Evolutionary conservation across 1,140 invertebrate species (phyloP).

Genomic region (Uloborus diversus): DNA sequence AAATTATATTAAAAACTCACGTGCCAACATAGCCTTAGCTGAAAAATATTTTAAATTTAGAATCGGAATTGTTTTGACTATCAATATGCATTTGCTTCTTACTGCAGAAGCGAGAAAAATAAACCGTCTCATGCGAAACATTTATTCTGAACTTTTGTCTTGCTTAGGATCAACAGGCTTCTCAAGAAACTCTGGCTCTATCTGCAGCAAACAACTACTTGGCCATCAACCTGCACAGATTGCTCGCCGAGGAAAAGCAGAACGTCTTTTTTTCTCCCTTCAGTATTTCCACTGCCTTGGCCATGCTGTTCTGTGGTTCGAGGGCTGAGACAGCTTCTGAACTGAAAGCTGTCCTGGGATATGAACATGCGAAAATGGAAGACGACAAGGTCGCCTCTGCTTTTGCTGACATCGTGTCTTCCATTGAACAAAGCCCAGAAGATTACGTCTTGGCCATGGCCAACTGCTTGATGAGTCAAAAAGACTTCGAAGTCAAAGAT

Average conservation of each 20-base stretch:
- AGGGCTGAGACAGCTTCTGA: slow-evolving; percentile 70
- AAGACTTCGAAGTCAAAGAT: background rate
- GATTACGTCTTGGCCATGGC: background rate
- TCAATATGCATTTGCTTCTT: no score
- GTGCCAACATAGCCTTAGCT: no score
- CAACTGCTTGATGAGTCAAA: background rate
- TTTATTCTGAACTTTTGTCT: no score
- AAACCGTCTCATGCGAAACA: no score
- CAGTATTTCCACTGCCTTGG: slow-evolving; percentile 73
- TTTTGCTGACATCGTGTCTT: background rate
- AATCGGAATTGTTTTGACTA: no score
- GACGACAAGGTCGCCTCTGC: background rate
- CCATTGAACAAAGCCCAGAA: background rate
- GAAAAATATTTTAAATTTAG: no score
- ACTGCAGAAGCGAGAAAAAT: no score
- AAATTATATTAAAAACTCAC: no score
- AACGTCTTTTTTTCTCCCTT: slow-evolving; percentile 76
- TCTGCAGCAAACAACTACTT: slow-evolving; percentile 3
- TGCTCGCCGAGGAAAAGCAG: background rate
- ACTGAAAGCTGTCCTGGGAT: slow-evolving; percentile 70
- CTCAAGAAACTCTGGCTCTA: no score
- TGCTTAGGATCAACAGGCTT: no score
- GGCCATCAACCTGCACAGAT: background rate
- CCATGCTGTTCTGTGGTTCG: slow-evolving; percentile 74
- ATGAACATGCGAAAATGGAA: slow-evolving; percentile 60